These are phyloP conservation scores for Dendrolimus punctatus DNA, from an alignment of 1,140 invertebrate species.

Conservation along the genomic window DNA sequence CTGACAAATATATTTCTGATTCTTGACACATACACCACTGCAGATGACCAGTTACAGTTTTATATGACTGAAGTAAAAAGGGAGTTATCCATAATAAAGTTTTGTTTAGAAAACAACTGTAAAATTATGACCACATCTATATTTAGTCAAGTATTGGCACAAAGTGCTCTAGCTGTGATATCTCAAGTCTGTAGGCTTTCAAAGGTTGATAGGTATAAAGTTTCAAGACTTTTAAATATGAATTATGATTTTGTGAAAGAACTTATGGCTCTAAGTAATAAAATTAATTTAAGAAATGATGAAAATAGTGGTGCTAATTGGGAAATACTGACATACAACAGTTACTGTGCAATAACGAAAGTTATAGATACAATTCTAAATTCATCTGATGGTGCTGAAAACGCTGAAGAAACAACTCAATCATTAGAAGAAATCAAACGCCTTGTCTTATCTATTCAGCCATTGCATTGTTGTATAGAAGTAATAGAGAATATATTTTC, in stretches of 20 bases:
- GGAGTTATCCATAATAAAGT: constrained; percentile 65
- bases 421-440: constrained; percentile 62
- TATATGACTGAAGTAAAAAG: constrained; percentile 67
- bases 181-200: constrained; percentile 67
- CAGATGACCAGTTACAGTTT: constrained; percentile 55
- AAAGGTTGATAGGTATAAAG: constrained; percentile 63
- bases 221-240: constrained; percentile 55
- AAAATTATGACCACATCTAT: constrained; percentile 62
- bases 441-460: constrained; percentile 54
- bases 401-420: constrained; percentile 34
- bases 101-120: constrained; percentile 64
- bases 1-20: constrained; percentile 64
- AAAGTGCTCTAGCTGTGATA: constrained; percentile 64
- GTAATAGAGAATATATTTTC: constrained; percentile 66
- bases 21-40: constrained; percentile 54
- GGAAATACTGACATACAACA: constrained; percentile 65
- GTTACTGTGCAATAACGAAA: constrained; percentile 63
- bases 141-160: constrained; percentile 54
- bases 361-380: constrained; percentile 62
- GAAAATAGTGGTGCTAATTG: constrained; percentile 34
- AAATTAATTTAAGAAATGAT: constrained; percentile 22
- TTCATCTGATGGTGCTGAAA: constrained; percentile 40
- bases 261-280: constrained; percentile 38
- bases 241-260: constrained; percentile 63
- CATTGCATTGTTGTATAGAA: constrained; percentile 57